A percentile compares a stretch with the other conserved stretches of the same genome.
These are phyloP conservation scores for Trichacis sp. DNA, from an alignment of 2,888 invertebrate genomes.

Conservation along the genomic window DNA sequence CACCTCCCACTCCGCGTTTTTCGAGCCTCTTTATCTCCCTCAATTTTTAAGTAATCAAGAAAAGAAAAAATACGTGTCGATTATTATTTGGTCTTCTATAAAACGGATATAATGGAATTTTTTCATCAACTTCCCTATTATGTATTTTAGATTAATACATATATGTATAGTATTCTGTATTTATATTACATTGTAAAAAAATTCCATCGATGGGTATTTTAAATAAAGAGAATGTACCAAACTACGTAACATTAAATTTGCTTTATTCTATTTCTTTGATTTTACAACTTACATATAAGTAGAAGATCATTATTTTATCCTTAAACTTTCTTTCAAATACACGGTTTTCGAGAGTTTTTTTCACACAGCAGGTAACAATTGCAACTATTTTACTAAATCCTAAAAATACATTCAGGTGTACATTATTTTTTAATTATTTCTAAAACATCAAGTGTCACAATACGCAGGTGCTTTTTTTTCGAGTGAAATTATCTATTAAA, in stretches of 20 bases:
- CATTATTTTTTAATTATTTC: slow-evolving; percentile 42
- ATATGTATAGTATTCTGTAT: too few relatives aligned
- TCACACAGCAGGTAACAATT: slow-evolving; percentile 61
- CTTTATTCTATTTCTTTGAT: slow-evolving; percentile 63
- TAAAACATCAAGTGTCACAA: slow-evolving; percentile 40
- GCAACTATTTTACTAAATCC: slow-evolving; percentile 52
- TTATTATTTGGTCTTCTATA: too few relatives aligned
- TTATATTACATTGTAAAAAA: too few relatives aligned
- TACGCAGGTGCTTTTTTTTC: slow-evolving; percentile 39
- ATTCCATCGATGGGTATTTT: too few relatives aligned
- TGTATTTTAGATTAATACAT: too few relatives aligned
- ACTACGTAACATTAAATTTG: slow-evolving; percentile 56
- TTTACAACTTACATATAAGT: slow-evolving; percentile 66
- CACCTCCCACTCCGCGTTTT: too few relatives aligned
- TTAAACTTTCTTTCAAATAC: slow-evolving; percentile 55
- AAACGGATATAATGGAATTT: too few relatives aligned
- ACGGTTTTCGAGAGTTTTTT: slow-evolving; percentile 48
- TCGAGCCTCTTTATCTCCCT: too few relatives aligned
- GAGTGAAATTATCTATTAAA: too few relatives aligned
- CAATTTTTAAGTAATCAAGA: too few relatives aligned
- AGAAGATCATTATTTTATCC: slow-evolving; percentile 52
- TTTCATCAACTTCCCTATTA: too few relatives aligned
- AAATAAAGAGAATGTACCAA: neutral
- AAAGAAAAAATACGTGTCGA: too few relatives aligned
- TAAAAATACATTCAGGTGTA: slow-evolving; percentile 63